Evolutionary conservation across 1,140 invertebrate genomes (phyloP).

Genomic region (Eumeta japonica): DNA sequence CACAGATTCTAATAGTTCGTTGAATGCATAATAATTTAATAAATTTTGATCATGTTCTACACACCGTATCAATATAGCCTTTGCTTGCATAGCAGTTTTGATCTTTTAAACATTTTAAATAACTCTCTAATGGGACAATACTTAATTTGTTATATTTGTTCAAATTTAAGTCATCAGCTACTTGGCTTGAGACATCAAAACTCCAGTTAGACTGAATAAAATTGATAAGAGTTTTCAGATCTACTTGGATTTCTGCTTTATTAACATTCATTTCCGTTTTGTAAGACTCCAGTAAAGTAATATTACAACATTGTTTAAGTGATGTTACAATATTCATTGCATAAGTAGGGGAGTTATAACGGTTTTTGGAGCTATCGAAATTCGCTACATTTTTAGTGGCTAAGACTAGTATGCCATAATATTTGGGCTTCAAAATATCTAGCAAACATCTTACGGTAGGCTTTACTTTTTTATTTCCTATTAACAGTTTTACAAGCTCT

Average conservation of each 20-base stretch:
- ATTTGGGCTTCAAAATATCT: conserved; percentile 17
- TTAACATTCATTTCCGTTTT: background rate
- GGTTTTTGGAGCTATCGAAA: background rate
- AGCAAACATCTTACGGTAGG: conserved; percentile 11
- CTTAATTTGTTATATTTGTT: conserved; percentile 32
- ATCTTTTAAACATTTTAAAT: conserved; percentile 28
- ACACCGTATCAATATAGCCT: conserved; percentile 8
- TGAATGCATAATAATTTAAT: conserved; percentile 13
- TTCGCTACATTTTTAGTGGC: conserved; percentile 10
- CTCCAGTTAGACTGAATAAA: too few relatives aligned
- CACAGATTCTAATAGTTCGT: conserved; percentile 15
- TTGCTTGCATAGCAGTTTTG: conserved; percentile 9
- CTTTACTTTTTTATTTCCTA: conserved; percentile 12
- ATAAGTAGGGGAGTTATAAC: conserved; percentile 1
- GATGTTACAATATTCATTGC: conserved; percentile 1
- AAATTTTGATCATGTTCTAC: too few relatives aligned
- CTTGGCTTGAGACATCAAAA: conserved; percentile 14
- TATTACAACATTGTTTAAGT: conserved; percentile 2
- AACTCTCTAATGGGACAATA: conserved; percentile 30
- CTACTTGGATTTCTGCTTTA: too few relatives aligned
- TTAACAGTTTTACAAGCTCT: conserved; percentile 14
- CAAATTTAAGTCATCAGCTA: conserved; percentile 19
- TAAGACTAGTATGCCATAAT: conserved; percentile 11
- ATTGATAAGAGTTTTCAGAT: too few relatives aligned
- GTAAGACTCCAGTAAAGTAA: background rate